A percentile compares a stretch with the other conserved stretches of the same genome.
Evolutionary conservation across 2,113 vertebrate species (phyloP).

Genomic region (Lampris incognitus): DNA sequence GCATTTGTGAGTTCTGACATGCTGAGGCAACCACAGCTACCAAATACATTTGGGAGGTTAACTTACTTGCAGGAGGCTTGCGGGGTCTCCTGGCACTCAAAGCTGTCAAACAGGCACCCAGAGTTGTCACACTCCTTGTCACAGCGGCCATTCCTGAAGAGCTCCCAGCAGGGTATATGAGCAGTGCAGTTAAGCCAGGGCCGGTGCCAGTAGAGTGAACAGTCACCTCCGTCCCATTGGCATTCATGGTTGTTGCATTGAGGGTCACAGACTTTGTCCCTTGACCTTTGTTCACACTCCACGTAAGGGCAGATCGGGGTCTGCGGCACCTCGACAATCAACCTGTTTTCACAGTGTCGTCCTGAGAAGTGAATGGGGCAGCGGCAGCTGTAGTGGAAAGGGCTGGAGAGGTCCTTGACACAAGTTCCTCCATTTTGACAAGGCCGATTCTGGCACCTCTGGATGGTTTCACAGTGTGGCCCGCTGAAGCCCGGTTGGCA

Average conservation of each 20-base stretch:
- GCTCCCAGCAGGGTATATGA: constrained; percentile 86
- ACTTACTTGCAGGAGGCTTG: constrained; percentile 87
- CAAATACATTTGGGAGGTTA: not conserved
- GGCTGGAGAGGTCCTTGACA: constrained; percentile 76
- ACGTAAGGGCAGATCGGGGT: constrained; percentile 77
- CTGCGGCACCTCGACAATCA: accelerated
- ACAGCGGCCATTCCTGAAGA: constrained; percentile 87
- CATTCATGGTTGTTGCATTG: constrained; percentile 91
- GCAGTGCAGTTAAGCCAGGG: constrained; percentile 91
- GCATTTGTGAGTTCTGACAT: not conserved
- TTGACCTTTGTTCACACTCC: constrained; percentile 79
- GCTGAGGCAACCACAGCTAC: not conserved
- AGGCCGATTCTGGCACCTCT: constrained; percentile 74
- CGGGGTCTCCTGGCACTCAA: constrained; percentile 84
- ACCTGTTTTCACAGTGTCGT: constrained; percentile 79
- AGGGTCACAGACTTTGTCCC: constrained; percentile 86
- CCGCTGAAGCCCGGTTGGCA: constrained; percentile 85
- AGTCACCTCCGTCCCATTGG: constrained; percentile 94
- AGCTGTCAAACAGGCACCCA: constrained; percentile 93
- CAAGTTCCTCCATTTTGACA: constrained; percentile 91
- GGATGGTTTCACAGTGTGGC: constrained; percentile 79
- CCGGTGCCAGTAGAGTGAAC: constrained; percentile 85
- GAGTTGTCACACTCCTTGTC: constrained; percentile 90
- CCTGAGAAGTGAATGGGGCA: constrained; percentile 83
- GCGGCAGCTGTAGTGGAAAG: constrained; percentile 81